These are phyloP conservation scores for Hirundo rustica DNA, from an alignment of 2,797 vertebrate genomes.

Conservation along the genomic window DNA sequence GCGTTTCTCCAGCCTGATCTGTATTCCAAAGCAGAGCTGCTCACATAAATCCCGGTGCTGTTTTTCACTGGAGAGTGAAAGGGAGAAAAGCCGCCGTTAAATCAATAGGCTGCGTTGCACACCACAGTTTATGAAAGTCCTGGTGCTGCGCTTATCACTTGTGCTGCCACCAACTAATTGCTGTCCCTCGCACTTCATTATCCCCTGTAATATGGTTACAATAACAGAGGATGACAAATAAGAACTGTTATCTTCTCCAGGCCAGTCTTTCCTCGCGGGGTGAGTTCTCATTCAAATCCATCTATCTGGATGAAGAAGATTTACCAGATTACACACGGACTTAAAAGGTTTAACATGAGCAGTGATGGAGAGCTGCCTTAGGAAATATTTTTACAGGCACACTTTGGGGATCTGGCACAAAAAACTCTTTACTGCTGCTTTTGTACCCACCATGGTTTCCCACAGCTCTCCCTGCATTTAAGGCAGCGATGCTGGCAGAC, in stretches of 20 bases:
- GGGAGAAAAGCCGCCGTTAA: conserved; percentile 20
- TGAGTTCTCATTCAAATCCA: conserved; percentile 1
- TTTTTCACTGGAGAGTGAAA: conserved; percentile 6
- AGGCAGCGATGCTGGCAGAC: not conserved
- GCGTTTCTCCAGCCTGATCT: conserved; percentile 47
- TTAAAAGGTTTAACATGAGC: not conserved
- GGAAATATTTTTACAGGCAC: conserved; percentile 41
- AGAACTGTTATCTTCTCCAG: conserved; percentile 22
- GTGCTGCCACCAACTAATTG: conserved; percentile 60
- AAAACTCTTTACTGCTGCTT: conserved; percentile 25
- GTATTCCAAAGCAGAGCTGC: conserved; percentile 54
- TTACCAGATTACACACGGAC: conserved; percentile 4
- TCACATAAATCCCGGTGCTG: conserved; percentile 63
- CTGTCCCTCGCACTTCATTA: conserved; percentile 58
- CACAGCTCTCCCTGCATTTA: not conserved
- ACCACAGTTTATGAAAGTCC: conserved; percentile 9
- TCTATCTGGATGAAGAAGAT: conserved; percentile 16
- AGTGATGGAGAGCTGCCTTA: conserved; percentile 26
- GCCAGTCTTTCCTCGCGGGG: not conserved
- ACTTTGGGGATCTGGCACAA: conserved; percentile 37
- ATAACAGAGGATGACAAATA: conserved; percentile 44
- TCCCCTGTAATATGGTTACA: conserved; percentile 49
- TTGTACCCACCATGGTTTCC: conserved; percentile 29
- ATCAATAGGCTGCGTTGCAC: conserved; percentile 64
- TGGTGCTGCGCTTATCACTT: conserved; percentile 33